Evolutionary conservation across 2,888 invertebrate species (phyloP).

Genomic region (Tanypteryx hageni): DNA sequence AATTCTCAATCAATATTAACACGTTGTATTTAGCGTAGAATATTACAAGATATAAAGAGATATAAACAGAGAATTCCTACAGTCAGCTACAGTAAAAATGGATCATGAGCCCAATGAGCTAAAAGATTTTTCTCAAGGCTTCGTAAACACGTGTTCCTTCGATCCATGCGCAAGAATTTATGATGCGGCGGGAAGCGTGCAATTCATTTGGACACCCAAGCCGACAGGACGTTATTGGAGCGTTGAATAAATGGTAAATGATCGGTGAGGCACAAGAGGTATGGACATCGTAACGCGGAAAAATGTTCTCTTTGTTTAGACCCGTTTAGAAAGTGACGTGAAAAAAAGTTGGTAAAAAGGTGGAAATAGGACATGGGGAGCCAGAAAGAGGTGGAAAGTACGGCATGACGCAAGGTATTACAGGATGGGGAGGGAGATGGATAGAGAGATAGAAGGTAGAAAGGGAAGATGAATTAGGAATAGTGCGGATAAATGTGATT

Average conservation of each 20-base stretch:
- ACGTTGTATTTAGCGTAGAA: too few relatives aligned
- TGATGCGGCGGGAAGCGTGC: neutral
- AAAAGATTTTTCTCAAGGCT: too few relatives aligned
- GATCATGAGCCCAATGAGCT: neutral
- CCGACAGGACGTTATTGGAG: neutral
- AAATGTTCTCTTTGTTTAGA: neutral
- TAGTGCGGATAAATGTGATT: too few relatives aligned
- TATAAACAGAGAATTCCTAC: too few relatives aligned
- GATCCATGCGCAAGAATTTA: too few relatives aligned
- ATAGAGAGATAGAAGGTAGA: too few relatives aligned
- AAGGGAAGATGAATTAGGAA: conserved; percentile 5
- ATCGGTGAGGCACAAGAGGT: neutral
- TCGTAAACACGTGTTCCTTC: too few relatives aligned
- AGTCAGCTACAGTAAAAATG: neutral
- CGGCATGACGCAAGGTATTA: neutral
- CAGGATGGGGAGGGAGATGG: neutral
- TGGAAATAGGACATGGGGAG: neutral
- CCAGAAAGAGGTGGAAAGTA: neutral
- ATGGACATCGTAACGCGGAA: neutral
- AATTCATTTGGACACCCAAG: neutral
- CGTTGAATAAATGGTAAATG: neutral
- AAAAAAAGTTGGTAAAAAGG: too few relatives aligned
- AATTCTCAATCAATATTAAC: too few relatives aligned
- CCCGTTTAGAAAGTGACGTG: neutral
- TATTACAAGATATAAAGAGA: too few relatives aligned